Evolutionary conservation across 2,113 vertebrate genomes (phyloP), one percentile per base, ranked within the genome.

Genomic region (Lutjanus erythropterus): DNA sequence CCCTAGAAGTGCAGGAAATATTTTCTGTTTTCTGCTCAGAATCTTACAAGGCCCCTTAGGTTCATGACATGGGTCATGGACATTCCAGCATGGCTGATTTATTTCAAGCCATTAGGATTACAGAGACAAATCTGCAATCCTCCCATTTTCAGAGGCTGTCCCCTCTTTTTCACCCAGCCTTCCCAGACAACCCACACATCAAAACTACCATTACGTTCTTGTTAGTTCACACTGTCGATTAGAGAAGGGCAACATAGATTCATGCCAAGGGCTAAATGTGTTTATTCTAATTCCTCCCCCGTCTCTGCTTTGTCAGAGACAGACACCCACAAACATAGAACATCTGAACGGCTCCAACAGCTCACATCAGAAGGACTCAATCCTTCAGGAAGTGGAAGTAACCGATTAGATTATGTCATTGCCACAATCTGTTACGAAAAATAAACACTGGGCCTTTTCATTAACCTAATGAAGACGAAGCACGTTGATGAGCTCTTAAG

Each of bases 401-500:
- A 95, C 91, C 91, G 84, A 94, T 95, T 94, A 92, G 93, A 95
- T 94, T 93, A 94, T 92, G 91, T 93, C 92, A 93, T 93, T 93
- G 93, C 93, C 93, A 94, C 93, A 94, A 94, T 94, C 94, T 95
- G 94, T 95, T 95, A 92, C 78, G 78, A 93, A 94, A 93, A 94
- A 95, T 92, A 93, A 95, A 95, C 94, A 95, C 89, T 88, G 90
- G 91, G 91, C 92, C 93, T 94, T 95, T 94, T 96, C 95, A 95
- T 96, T 96, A 96, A 94, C 92, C 91, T 95, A 96, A 96, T 96
- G 95, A 95, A 95, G 94, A 96, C 94, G 82, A 92, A 95, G 89
- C 89, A 88, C 88, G 78, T 86, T 94, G 94, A 95, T 93, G 94
- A 94, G 95, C 93, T 95, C 91, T 95, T 94, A 95, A 95, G 94